These are phyloP conservation scores for Drosophila falleni DNA, from an alignment of 2,888 invertebrate genomes.

Conservation along the genomic window DNA sequence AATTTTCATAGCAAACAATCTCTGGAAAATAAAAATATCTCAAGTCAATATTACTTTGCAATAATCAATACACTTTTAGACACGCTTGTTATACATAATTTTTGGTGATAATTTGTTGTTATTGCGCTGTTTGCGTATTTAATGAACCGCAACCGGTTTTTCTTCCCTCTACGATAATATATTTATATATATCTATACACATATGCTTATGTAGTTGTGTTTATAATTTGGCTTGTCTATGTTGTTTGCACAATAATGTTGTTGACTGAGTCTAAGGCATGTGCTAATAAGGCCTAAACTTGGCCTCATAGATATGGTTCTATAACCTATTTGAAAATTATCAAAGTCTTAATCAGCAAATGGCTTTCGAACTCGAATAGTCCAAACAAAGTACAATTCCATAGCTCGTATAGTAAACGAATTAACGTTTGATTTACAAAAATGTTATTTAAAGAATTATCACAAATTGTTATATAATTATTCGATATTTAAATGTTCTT, in stretches of 20 bases:
- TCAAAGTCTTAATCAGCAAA: slow-evolving; percentile 33
- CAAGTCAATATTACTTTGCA: slow-evolving; percentile 5
- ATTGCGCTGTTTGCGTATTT: slow-evolving; percentile 31
- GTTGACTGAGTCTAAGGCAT: background rate
- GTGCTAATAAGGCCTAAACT: slow-evolving; percentile 11
- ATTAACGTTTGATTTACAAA: background rate
- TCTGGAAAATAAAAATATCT: background rate
- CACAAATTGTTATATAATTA: slow-evolving; percentile 5
- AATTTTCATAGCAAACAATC: background rate
- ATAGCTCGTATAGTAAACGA: slow-evolving; percentile 1
- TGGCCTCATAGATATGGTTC: background rate
- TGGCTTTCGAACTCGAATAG: slow-evolving; percentile 11
- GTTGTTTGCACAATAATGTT: slow-evolving; percentile 22
- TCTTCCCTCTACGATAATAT: slow-evolving; percentile 1
- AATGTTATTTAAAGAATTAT: background rate
- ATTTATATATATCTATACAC: slow-evolving; percentile 1
- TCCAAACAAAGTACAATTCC: slow-evolving; percentile 37
- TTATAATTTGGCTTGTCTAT: slow-evolving; percentile 12
- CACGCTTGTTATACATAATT: slow-evolving; percentile 27
- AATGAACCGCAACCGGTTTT: slow-evolving; percentile 50
- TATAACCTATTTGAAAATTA: slow-evolving; percentile 14
- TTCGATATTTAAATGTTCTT: slow-evolving; percentile 28
- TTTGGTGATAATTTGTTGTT: slow-evolving; percentile 60
- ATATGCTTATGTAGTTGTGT: background rate
- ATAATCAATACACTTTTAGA: slow-evolving; percentile 1